Evolutionary conservation across 2,888 invertebrate genomes (phyloP).

Genomic region (Chalcosyrphus nemorum): DNA sequence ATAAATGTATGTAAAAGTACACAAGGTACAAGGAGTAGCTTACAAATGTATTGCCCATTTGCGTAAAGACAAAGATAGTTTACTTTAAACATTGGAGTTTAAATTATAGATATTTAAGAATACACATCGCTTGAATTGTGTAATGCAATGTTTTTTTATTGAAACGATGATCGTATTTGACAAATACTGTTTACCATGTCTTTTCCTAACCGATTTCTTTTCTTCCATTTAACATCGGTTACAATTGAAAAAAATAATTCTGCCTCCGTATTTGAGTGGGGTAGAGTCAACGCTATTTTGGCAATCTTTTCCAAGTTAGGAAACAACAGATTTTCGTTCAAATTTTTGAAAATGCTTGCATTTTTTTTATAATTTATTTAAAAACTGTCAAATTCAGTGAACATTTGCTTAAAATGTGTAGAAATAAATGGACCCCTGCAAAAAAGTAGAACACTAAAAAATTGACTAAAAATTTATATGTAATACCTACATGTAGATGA

Average conservation of each 20-base stretch:
- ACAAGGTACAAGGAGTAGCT: neutral
- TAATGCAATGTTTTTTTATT: too few species aligned
- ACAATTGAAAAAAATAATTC: neutral
- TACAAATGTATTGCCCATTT: neutral
- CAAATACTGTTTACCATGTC: neutral
- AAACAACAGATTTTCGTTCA: too few species aligned
- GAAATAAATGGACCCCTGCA: too few species aligned
- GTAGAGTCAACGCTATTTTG: neutral
- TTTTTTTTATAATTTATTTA: too few species aligned
- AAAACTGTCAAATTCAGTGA: too few species aligned
- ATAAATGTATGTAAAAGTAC: neutral
- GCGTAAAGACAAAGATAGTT: neutral
- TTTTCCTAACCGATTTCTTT: neutral
- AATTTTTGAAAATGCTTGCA: too few species aligned
- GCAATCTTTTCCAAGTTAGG: neutral
- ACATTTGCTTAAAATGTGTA: too few species aligned
- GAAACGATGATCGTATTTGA: neutral
- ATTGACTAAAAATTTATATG: too few species aligned
- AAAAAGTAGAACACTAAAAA: too few species aligned
- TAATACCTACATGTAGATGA: too few species aligned
- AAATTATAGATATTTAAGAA: neutral
- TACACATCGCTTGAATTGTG: neutral
- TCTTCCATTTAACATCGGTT: neutral
- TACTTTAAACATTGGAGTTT: neutral
- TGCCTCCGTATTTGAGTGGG: neutral